These are phyloP conservation scores for Bucco capensis DNA, from an alignment of 2,113 vertebrate species.

Conservation along the genomic window DNA sequence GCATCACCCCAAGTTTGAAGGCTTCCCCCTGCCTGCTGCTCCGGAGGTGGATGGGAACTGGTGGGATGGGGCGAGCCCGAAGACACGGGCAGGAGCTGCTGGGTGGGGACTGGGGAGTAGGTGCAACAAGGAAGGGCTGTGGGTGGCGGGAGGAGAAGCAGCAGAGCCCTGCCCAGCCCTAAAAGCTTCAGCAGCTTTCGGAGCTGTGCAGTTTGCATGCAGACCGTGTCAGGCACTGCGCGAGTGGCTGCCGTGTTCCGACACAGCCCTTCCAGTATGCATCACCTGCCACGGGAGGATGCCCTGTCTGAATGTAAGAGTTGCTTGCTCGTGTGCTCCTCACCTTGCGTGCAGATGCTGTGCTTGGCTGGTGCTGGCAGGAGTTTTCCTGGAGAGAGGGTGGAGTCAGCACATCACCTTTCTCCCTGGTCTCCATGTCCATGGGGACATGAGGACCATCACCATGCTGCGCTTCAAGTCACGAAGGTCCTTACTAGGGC, in stretches of 20 bases:
- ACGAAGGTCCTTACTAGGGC: fast-evolving
- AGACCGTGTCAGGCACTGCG: neutral
- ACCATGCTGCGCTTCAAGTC: fast-evolving
- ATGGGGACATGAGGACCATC: fast-evolving
- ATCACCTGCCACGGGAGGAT: neutral
- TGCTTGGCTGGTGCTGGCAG: neutral
- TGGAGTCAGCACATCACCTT: neutral
- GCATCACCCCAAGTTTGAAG: fast-evolving
- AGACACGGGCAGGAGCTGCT: neutral
- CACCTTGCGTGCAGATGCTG: fast-evolving
- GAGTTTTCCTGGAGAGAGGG: neutral
- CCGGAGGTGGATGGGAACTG: fast-evolving
- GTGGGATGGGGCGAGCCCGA: neutral
- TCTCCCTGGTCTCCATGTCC: neutral
- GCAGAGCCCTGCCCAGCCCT: neutral
- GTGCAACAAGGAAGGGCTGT: neutral
- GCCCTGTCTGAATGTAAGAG: neutral
- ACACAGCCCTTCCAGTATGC: neutral
- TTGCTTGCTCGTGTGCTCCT: fast-evolving
- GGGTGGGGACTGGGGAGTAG: neutral
- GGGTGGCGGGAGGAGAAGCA: neutral
- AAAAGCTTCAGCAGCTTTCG: neutral
- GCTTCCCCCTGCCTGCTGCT: neutral
- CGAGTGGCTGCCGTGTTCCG: fast-evolving
- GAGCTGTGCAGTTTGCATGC: neutral